phyloP scores from a whole-genome alignment of 2,888 invertebrate species.

The Bunonema sp. region DNA sequence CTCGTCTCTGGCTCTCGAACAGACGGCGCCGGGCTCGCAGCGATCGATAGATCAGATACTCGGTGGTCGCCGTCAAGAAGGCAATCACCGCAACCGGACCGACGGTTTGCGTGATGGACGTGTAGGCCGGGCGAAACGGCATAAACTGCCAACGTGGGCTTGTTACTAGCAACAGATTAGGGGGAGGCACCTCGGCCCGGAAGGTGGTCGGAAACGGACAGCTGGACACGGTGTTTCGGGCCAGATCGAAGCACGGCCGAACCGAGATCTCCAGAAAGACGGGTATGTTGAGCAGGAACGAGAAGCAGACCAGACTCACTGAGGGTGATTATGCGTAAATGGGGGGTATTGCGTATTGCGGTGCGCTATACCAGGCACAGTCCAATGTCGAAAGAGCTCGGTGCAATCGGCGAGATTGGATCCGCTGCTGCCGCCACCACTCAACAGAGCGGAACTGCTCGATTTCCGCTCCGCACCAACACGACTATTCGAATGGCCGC shows the following conservation, averaged over 20 bases:
- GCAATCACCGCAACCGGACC: slow-evolving; percentile 33
- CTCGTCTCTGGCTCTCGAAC: slow-evolving; percentile 35
- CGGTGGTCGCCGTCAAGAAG: slow-evolving; percentile 31
- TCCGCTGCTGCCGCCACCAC: too few species aligned
- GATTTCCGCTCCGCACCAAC: too few species aligned
- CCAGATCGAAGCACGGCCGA: slow-evolving; percentile 23
- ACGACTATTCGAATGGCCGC: too few species aligned
- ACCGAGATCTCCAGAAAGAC: slow-evolving; percentile 35
- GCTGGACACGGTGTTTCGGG: slow-evolving; percentile 15
- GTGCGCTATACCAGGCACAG: too few species aligned
- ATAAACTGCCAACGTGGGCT: slow-evolving; percentile 1
- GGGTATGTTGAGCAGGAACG: slow-evolving; percentile 29
- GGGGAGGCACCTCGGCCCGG: slow-evolving; percentile 6
- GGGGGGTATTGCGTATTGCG: too few species aligned
- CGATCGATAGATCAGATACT: slow-evolving; percentile 28
- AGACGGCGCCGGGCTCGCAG: slow-evolving; percentile 31
- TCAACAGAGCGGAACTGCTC: too few species aligned
- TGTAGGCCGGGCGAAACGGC: slow-evolving; percentile 31
- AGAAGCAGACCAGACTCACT: slow-evolving; percentile 24
- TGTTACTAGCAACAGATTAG: neutral
- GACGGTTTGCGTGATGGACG: slow-evolving; percentile 32
- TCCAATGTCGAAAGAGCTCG: too few species aligned
- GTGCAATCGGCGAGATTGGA: too few species aligned
- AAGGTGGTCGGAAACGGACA: slow-evolving; percentile 27
- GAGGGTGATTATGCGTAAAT: too few species aligned